A percentile compares a stretch with the other conserved stretches of the same genome.
Conservation (phyloP, 2,888 invertebrate genomes). For the Papilio protenor region DNA sequence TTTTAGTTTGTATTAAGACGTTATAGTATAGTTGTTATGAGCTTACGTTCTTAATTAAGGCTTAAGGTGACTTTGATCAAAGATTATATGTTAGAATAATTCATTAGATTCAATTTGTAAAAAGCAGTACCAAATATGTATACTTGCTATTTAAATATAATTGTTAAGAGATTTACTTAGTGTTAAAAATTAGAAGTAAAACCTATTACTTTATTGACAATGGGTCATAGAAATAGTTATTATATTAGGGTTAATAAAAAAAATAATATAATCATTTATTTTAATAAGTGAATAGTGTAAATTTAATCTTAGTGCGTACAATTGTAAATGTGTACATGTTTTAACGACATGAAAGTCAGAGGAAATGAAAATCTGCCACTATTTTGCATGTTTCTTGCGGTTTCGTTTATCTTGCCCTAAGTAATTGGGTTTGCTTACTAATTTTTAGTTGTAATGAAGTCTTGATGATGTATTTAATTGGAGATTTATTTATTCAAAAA, state of each 20-base stretch:
- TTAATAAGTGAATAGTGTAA: background rate
- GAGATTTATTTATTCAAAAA: background rate
- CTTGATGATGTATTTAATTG: background rate
- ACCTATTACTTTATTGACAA: background rate
- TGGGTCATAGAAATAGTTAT: background rate
- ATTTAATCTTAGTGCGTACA: background rate
- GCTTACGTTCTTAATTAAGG: conserved; percentile 14
- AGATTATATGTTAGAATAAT: background rate
- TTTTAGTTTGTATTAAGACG: background rate
- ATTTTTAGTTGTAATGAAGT: background rate
- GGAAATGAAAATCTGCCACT: too few relatives aligned
- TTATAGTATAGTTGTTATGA: conserved; percentile 4
- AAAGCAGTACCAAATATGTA: background rate
- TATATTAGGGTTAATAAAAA: background rate
- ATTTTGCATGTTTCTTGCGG: too few relatives aligned
- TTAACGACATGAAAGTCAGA: too few relatives aligned
- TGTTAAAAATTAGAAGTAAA: background rate
- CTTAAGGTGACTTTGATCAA: background rate
- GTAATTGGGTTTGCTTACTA: too few relatives aligned
- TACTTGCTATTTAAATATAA: background rate
- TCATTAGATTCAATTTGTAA: background rate
- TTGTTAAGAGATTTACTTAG: background rate
- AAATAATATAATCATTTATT: background rate
- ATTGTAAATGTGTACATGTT: background rate
- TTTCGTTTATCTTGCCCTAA: too few relatives aligned